phyloP scores from a whole-genome alignment of 2,113 vertebrate species.

The Pachycephala philippinensis region DNA sequence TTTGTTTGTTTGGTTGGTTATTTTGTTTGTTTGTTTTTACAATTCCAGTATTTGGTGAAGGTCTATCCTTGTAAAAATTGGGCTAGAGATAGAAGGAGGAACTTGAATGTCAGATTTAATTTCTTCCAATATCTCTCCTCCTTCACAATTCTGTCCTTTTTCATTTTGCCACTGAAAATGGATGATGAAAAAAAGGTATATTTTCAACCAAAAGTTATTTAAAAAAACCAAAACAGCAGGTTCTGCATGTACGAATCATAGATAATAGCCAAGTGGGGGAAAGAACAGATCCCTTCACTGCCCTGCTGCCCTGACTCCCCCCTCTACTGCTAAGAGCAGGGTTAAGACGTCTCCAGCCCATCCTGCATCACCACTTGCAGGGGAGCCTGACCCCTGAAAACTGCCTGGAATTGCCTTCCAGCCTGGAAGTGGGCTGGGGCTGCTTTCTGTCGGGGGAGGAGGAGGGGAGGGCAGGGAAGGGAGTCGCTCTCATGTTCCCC shows the following conservation, averaged over 20 bases:
- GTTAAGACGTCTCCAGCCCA: not conserved
- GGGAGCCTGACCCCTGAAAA: not conserved
- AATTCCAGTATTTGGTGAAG: not conserved
- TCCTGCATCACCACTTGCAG: not conserved
- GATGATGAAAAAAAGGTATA: not conserved
- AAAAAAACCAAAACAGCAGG: accelerated
- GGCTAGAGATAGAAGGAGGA: not conserved
- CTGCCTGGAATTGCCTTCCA: not conserved
- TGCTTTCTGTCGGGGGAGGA: not conserved
- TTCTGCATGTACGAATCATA: not conserved
- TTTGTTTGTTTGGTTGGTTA: not conserved
- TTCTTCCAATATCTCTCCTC: not conserved
- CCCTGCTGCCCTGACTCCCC: not conserved
- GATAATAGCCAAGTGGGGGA: not conserved
- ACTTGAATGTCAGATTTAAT: not conserved
- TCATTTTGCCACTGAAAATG: not conserved
- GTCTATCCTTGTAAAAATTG: not conserved
- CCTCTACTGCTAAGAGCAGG: not conserved
- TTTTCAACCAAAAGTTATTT: not conserved
- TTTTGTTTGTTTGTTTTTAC: not conserved
- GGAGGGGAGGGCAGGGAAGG: accelerated
- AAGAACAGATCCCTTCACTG: not conserved
- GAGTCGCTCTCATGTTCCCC: not conserved
- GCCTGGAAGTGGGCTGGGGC: not conserved
- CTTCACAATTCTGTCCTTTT: not conserved